Evolutionary conservation across 2,113 vertebrate genomes (phyloP).

Genomic region (Parotia lawesii): DNA sequence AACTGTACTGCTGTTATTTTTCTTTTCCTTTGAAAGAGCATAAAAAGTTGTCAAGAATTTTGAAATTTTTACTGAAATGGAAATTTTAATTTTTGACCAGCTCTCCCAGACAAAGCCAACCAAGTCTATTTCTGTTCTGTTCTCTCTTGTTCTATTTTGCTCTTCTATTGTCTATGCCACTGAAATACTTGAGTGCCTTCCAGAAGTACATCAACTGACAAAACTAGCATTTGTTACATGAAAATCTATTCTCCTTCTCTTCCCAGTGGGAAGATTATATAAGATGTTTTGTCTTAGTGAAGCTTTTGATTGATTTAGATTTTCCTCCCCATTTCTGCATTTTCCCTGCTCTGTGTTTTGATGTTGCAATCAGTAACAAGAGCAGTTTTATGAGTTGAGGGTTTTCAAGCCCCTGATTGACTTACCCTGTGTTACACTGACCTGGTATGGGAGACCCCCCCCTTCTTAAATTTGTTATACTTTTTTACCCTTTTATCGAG

Average conservation of each 20-base stretch:
- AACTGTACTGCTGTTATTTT: not conserved
- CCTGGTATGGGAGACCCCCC: not conserved
- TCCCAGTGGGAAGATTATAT: slow-evolving; percentile 54
- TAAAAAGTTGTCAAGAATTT: not conserved
- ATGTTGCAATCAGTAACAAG: not conserved
- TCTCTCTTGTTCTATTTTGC: slow-evolving; percentile 13
- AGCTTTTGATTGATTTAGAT: slow-evolving; percentile 45
- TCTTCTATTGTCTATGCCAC: slow-evolving; percentile 22
- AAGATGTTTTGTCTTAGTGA: slow-evolving; percentile 57
- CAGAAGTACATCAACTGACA: slow-evolving; percentile 39
- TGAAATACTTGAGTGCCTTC: slow-evolving; percentile 42
- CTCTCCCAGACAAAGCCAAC: not conserved
- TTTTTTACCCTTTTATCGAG: slow-evolving; percentile 17
- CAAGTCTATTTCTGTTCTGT: slow-evolving; percentile 17
- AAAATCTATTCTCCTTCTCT: slow-evolving; percentile 40
- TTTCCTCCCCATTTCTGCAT: not conserved
- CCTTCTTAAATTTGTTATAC: not conserved
- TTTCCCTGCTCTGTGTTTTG: not conserved
- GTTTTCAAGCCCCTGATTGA: not conserved
- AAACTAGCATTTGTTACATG: slow-evolving; percentile 9
- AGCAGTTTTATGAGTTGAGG: not conserved
- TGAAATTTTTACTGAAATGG: not conserved
- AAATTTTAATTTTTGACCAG: slow-evolving; percentile 20
- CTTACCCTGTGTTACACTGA: not conserved
- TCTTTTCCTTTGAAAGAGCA: not conserved